A percentile compares a stretch with the other conserved stretches of the same genome.
These are phyloP conservation scores for Nasua narica DNA, from an alignment of 2,797 vertebrate genomes.

Conservation along the genomic window DNA sequence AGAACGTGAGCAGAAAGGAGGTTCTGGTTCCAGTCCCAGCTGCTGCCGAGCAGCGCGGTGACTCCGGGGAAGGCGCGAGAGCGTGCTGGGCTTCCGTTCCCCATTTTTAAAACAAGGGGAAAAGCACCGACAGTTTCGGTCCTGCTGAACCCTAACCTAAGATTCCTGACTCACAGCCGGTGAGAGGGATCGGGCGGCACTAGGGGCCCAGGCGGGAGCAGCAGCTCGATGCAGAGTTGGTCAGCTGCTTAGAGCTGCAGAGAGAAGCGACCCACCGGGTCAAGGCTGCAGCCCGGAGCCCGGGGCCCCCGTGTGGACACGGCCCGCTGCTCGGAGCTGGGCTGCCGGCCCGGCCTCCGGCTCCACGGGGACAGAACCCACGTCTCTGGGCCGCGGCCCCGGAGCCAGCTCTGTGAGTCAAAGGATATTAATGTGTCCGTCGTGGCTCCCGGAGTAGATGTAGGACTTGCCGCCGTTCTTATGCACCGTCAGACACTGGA, in stretches of 20 bases:
- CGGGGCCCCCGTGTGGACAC: rapidly evolving
- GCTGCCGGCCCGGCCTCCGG: neutral
- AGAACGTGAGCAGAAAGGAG: neutral
- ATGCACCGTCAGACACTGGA: slow-evolving; percentile 94
- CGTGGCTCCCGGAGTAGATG: slow-evolving; percentile 97
- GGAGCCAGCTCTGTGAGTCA: neutral
- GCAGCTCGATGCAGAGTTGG: neutral
- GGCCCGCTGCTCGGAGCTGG: rapidly evolving
- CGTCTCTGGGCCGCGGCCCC: rapidly evolving
- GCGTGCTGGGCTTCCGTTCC: neutral
- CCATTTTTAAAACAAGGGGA: neutral
- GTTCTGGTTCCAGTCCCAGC: rapidly evolving
- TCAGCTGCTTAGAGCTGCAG: rapidly evolving
- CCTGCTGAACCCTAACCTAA: neutral
- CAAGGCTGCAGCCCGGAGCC: neutral
- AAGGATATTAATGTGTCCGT: slow-evolving; percentile 99
- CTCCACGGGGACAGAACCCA: neutral
- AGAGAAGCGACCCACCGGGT: neutral
- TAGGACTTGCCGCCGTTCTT: slow-evolving; percentile 86
- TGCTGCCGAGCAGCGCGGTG: rapidly evolving
- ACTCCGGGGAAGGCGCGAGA: rapidly evolving
- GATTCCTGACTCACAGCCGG: rapidly evolving
- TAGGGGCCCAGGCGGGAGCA: rapidly evolving
- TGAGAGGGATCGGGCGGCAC: rapidly evolving
- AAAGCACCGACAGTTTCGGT: rapidly evolving